Evolutionary conservation across 2,888 invertebrate genomes (phyloP).

Genomic region (Drosophila anceps): DNA sequence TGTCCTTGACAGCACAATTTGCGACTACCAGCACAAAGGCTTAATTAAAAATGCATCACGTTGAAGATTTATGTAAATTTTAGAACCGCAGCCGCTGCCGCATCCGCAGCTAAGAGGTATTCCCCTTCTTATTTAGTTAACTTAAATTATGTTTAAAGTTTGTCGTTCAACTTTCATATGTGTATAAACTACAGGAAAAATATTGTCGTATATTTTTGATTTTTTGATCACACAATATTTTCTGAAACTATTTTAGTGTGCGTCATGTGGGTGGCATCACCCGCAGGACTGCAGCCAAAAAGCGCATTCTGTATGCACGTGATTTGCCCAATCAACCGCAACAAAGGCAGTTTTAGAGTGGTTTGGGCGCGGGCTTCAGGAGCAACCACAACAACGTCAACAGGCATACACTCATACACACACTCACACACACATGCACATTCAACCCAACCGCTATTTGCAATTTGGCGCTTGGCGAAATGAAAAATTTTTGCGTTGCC

Average conservation of each 20-base stretch:
- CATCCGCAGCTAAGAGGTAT: constrained; percentile 15
- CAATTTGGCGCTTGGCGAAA: constrained; percentile 54
- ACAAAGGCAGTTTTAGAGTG: constrained; percentile 39
- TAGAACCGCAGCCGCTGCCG: neutral
- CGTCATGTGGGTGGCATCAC: constrained; percentile 9
- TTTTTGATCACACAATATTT: constrained; percentile 40
- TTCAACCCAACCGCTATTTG: constrained; percentile 45
- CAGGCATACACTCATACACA: constrained; percentile 6
- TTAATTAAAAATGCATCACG: constrained; percentile 64
- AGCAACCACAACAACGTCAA: constrained; percentile 16
- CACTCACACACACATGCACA: constrained; percentile 19
- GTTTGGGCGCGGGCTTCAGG: constrained; percentile 10
- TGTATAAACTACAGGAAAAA: constrained; percentile 18
- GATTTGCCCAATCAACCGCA: constrained; percentile 77
- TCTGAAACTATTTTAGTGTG: constrained; percentile 33
- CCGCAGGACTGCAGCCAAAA: constrained; percentile 40
- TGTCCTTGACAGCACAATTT: constrained; percentile 7
- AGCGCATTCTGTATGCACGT: constrained; percentile 65
- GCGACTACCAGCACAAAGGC: constrained; percentile 20
- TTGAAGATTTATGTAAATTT: constrained; percentile 58
- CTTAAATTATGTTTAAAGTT: constrained; percentile 47
- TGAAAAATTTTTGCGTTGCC: constrained; percentile 48
- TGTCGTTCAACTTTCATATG: constrained; percentile 13
- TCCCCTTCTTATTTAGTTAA: neutral
- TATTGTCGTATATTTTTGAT: constrained; percentile 36